A percentile compares a stretch with the other conserved stretches of the same genome.
These are phyloP conservation scores for Prochilodus magdalenae DNA, from an alignment of 2,113 vertebrate genomes.

Conservation along the genomic window DNA sequence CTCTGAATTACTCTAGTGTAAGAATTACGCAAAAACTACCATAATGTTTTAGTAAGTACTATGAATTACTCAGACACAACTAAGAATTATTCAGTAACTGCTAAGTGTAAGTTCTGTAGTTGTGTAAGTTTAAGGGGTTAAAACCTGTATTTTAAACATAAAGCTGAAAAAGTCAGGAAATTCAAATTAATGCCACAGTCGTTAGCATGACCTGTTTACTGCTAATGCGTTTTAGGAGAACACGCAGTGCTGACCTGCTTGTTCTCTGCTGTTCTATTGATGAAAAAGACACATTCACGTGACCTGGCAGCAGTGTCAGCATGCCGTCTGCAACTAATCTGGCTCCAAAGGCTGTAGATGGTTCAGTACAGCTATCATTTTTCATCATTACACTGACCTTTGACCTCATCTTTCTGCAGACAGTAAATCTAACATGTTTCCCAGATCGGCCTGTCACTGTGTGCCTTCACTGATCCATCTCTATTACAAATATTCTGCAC, in stretches of 20 bases:
- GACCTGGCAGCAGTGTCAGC: not conserved
- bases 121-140: no score
- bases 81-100: no score
- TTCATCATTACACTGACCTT: not conserved
- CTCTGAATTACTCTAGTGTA: no score
- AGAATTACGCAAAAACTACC: no score
- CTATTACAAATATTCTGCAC: no score
- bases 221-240: not conserved
- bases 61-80: no score
- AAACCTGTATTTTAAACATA: no score
- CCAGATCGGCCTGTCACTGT: no score
- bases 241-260: not conserved
- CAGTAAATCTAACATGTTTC: not conserved
- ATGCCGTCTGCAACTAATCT: not conserved
- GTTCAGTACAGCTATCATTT: not conserved
- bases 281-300: not conserved
- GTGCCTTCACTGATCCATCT: no score
- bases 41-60: no score
- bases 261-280: not conserved
- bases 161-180: not conserved
- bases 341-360: not conserved
- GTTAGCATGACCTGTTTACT: not conserved
- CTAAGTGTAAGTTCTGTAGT: no score
- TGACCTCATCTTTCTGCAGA: not conserved
- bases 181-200: not conserved